A percentile compares a stretch with the other conserved stretches of the same genome.
Conservation (phyloP, 1,140 invertebrate genomes). For the Megalopta genalis region DNA sequence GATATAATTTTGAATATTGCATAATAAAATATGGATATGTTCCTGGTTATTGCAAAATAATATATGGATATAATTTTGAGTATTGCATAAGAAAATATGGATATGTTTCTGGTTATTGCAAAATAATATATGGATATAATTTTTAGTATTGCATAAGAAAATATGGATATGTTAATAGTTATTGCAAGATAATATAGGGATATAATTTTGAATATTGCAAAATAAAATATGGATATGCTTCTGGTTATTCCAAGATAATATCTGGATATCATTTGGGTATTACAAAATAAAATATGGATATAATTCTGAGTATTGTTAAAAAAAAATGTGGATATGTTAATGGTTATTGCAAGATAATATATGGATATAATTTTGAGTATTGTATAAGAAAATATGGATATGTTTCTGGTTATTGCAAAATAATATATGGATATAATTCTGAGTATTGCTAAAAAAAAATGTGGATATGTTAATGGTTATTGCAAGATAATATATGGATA, state of each 20-base stretch:
- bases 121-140: not conserved
- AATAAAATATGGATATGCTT: not conserved
- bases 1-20: too few relatives aligned
- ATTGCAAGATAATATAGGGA: slow-evolving; percentile 7
- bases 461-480: not conserved
- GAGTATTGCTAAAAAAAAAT: slow-evolving; percentile 1
- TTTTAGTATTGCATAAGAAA: not conserved
- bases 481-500: not conserved
- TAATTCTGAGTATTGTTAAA: not conserved
- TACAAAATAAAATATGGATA: slow-evolving; percentile 6
- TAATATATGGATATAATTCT: not conserved
- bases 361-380: not conserved
- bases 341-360: slow-evolving; percentile 10
- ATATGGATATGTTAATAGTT: not conserved
- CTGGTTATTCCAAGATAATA: not conserved
- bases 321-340: not conserved
- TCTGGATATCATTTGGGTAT: slow-evolving; percentile 1
- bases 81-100: slow-evolving; percentile 6
- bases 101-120: not conserved
- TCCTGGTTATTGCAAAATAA: not conserved
- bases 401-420: slow-evolving; percentile 11
- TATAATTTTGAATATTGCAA: not conserved
- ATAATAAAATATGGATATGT: not conserved
- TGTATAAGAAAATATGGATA: slow-evolving; percentile 3
- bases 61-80: not conserved